Evolutionary conservation across 2,888 invertebrate species (phyloP), one percentile per base, ranked within the genome.

Genomic region (Hydroisotoma schaefferi): DNA sequence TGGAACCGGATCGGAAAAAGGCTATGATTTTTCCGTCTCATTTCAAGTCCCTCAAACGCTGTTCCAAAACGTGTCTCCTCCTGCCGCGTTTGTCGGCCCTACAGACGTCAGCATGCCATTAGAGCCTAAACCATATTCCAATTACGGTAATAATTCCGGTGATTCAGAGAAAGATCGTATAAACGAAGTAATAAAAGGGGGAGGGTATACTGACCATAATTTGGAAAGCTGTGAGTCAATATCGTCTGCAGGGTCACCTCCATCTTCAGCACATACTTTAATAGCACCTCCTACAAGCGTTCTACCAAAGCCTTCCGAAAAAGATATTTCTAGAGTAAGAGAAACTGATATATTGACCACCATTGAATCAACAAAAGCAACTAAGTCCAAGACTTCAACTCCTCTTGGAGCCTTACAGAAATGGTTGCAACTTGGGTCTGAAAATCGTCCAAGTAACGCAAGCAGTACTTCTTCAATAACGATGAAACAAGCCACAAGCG

Each of bases 11-110:
- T 6, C 67, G 52, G 78, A 77, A 68, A 78, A 80, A 70, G 83
- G 84, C 29, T 85, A 83, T 76, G 83, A 85, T 75, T 84, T 85
- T 77, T 80, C 81, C 8, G 68, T 71, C 25, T 76, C 76, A 5
- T 74, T 74, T 26, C 74, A 74, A 38, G 63, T 69, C n/a, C 74
- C 76, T 28, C 70, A 72, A 56, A 70, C 61, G 51, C 44, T 72
- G 29, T 69, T 72, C 60, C 67, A 72, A 54, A 68, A 67, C 46
- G 64, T 70, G 5, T 67, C 67, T 4, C 69, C 70, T 25, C 70
- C 72, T 8, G 67, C 70, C 8, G 68, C 70, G 8, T 72, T 72
- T 51, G 40, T 60, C 10, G 69, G 70, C 10, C 55, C 65, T 1
- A 28, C 51, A 0, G 67, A 65, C 26, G 28, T 40, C 23, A 28